Percentiles rank a stretch among this genome's conserved stretches.
Evolutionary conservation across 2,113 vertebrate genomes (phyloP).

Genomic region (Antennarius striatus): DNA sequence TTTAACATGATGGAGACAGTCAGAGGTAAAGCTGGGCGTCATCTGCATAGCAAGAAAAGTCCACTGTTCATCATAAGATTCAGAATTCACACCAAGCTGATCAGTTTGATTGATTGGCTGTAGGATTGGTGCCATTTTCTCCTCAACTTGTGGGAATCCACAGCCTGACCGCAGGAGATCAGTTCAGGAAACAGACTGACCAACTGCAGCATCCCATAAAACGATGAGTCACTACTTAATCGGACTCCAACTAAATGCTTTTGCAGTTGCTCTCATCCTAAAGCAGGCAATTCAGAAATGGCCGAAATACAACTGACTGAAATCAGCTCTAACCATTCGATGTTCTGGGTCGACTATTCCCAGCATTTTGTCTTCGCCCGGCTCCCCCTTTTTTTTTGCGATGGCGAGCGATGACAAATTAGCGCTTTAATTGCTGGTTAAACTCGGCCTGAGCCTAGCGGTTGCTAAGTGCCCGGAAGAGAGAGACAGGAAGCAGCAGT

Average conservation of each 20-base stretch:
- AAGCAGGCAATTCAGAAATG: not conserved
- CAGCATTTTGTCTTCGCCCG: conserved; percentile 22
- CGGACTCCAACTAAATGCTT: not conserved
- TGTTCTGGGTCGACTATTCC: conserved; percentile 2
- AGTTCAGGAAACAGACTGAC: conserved; percentile 20
- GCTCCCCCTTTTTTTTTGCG: not conserved
- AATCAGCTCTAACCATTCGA: conserved; percentile 4
- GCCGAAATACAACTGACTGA: conserved; percentile 8
- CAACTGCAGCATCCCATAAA: conserved; percentile 45
- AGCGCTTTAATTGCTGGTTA: conserved; percentile 59
- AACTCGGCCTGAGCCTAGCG: conserved; percentile 37
- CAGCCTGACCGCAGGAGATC: conserved; percentile 10
- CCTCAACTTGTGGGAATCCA: not conserved
- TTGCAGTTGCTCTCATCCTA: conserved; percentile 6
- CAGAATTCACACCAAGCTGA: too few relatives aligned
- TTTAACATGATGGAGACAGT: too few relatives aligned
- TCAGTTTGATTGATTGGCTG: too few relatives aligned
- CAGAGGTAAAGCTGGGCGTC: too few relatives aligned
- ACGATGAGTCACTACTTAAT: conserved; percentile 18
- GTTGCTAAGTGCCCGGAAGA: conserved; percentile 69
- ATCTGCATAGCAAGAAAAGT: too few relatives aligned
- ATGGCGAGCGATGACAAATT: conserved; percentile 34
- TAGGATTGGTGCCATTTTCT: not conserved
- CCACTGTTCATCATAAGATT: too few relatives aligned
- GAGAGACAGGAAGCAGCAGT: conserved; percentile 70